A percentile compares a stretch with the other conserved stretches of the same genome.
Conservation (phyloP, 2,113 vertebrate genomes). For the Petroica traversi region DNA sequence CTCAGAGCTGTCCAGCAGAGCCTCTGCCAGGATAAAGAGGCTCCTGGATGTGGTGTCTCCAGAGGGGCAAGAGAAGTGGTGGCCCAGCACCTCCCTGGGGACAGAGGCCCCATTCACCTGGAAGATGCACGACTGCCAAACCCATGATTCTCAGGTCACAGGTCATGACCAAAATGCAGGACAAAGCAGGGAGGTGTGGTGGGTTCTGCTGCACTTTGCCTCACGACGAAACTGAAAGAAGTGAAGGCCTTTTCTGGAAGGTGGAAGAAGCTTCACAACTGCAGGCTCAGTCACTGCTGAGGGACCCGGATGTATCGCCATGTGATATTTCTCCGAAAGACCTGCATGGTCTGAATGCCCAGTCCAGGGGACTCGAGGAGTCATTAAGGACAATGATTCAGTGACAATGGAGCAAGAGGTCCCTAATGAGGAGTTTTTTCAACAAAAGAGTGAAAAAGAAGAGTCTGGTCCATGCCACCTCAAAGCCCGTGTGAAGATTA, state of each 20-base stretch:
- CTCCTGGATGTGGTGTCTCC: not conserved
- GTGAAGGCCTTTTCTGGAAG: not conserved
- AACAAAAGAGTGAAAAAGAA: not conserved
- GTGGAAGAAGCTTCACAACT: not conserved
- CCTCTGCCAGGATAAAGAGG: not conserved
- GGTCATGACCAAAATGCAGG: not conserved
- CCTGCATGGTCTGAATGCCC: too few species aligned
- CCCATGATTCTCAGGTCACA: too few species aligned
- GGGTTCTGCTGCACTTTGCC: not conserved
- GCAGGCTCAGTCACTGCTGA: not conserved
- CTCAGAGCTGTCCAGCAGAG: not conserved
- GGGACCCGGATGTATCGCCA: too few species aligned
- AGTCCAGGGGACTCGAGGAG: not conserved
- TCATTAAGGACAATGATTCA: too few species aligned
- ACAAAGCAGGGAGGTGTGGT: not conserved
- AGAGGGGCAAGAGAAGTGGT: not conserved
- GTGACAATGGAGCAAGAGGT: fast-evolving
- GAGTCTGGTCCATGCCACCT: not conserved
- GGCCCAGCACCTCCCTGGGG: not conserved
- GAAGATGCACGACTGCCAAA: not conserved
- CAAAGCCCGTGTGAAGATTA: not conserved
- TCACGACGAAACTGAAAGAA: not conserved
- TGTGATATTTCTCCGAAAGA: not conserved
- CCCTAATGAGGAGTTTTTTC: not conserved
- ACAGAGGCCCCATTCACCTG: not conserved